These are phyloP conservation scores for Limnephilus lunatus DNA, from an alignment of 2,888 invertebrate species.

Conservation along the genomic window DNA sequence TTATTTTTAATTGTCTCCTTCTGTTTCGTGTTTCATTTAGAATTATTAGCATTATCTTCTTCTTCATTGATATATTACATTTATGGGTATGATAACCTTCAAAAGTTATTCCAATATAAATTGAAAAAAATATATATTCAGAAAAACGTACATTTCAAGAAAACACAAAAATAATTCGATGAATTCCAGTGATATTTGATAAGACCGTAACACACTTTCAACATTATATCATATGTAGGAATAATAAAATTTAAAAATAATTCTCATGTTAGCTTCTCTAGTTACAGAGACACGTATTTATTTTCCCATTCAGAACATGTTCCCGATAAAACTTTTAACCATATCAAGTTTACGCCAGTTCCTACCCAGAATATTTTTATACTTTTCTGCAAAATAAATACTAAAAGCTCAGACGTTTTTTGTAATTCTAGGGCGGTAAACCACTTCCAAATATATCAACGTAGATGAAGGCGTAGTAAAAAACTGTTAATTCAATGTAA, in stretches of 20 bases:
- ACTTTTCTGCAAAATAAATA: not conserved
- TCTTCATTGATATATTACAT: too few species aligned
- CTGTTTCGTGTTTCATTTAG: too few species aligned
- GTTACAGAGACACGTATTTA: not conserved
- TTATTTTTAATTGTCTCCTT: too few species aligned
- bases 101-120: too few species aligned
- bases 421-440: not conserved
- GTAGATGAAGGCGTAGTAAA: not conserved
- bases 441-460: not conserved
- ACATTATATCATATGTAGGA: not conserved
- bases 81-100: too few species aligned
- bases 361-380: not conserved
- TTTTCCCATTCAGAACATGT: not conserved
- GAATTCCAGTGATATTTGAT: not conserved
- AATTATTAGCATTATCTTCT: too few species aligned
- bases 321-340: not conserved
- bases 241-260: not conserved
- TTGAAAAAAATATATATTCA: not conserved
- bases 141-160: not conserved
- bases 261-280: not conserved
- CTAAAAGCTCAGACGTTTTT: not conserved
- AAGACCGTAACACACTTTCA: not conserved
- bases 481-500: not conserved
- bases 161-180: not conserved
- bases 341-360: not conserved